A percentile compares a stretch with the other conserved stretches of the same genome.
These are phyloP conservation scores for Lophius piscatorius DNA, from an alignment of 2,113 vertebrate genomes.

Conservation along the genomic window DNA sequence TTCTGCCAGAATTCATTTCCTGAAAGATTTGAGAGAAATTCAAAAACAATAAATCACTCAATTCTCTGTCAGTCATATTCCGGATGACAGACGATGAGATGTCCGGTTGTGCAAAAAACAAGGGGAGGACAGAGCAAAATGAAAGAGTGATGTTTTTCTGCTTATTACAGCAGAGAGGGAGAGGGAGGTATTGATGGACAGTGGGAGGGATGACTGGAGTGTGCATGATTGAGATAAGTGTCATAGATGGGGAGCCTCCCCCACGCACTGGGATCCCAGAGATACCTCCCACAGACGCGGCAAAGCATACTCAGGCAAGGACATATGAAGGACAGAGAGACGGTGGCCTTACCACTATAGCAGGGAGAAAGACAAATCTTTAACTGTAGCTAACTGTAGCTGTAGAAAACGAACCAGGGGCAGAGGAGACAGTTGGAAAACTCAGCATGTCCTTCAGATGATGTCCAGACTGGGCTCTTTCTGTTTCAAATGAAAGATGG, in stretches of 20 bases:
- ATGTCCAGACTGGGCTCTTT: no score
- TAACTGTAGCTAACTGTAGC: no score
- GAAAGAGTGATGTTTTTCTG: constrained; percentile 49
- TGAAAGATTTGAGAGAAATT: constrained; percentile 28
- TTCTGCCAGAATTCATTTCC: constrained; percentile 12
- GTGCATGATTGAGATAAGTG: constrained; percentile 74
- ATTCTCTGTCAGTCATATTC: constrained; percentile 54
- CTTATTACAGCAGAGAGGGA: constrained; percentile 30
- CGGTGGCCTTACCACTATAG: no score
- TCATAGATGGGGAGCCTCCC: constrained; percentile 60
- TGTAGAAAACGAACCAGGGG: no score
- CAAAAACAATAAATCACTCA: constrained; percentile 31
- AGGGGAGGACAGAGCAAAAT: constrained; percentile 43
- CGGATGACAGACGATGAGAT: constrained; percentile 48
- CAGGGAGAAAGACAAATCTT: no score
- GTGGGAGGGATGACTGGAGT: constrained; percentile 53
- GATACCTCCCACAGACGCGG: constrained; percentile 60
- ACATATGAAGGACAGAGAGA: constrained; percentile 68
- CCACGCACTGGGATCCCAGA: constrained; percentile 63
- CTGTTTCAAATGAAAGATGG: no score
- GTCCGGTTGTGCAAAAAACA: constrained; percentile 57
- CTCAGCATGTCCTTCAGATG: no score
- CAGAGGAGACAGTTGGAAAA: neutral
- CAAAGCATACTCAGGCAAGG: constrained; percentile 68
- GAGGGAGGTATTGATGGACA: constrained; percentile 26